phyloP scores from a whole-genome alignment of 2,797 vertebrate species.

The Masticophis lateralis region DNA sequence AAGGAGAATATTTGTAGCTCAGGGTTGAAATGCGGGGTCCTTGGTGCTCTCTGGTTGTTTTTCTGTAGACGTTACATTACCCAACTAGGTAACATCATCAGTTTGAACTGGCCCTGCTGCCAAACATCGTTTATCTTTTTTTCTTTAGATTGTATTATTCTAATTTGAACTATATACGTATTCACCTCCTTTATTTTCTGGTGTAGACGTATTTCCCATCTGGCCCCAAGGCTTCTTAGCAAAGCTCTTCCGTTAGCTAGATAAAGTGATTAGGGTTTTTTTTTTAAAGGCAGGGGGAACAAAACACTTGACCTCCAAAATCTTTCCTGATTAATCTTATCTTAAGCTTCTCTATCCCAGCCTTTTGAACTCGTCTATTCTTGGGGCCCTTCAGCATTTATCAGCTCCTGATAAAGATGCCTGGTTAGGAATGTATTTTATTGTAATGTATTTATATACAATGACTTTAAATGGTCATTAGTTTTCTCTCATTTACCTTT shows the following conservation, averaged over 20 bases:
- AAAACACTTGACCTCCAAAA: constrained; percentile 54
- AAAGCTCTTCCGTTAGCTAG: background rate
- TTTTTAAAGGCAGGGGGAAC: constrained; percentile 52
- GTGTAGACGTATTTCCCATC: background rate
- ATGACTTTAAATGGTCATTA: constrained; percentile 44
- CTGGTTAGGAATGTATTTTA: constrained; percentile 56
- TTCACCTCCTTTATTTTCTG: background rate
- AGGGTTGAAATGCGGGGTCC: background rate
- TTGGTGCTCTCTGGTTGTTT: background rate
- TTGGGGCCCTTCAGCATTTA: constrained; percentile 50
- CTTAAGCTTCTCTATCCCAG: constrained; percentile 45
- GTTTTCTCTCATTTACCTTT: background rate
- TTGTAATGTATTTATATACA: constrained; percentile 16
- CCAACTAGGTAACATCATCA: background rate
- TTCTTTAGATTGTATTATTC: background rate
- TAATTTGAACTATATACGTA: background rate
- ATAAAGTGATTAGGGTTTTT: background rate
- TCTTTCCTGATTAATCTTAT: constrained; percentile 62
- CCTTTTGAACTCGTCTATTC: constrained; percentile 25
- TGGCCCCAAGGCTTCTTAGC: background rate
- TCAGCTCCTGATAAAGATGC: constrained; percentile 55
- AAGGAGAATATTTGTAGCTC: no score
- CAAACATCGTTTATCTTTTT: background rate
- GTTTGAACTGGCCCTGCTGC: background rate
- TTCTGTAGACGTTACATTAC: background rate